Percentiles rank a stretch among this genome's conserved stretches.
These are phyloP conservation scores for Orthosia gothica DNA, from an alignment of 2,888 invertebrate genomes.

Conservation along the genomic window DNA sequence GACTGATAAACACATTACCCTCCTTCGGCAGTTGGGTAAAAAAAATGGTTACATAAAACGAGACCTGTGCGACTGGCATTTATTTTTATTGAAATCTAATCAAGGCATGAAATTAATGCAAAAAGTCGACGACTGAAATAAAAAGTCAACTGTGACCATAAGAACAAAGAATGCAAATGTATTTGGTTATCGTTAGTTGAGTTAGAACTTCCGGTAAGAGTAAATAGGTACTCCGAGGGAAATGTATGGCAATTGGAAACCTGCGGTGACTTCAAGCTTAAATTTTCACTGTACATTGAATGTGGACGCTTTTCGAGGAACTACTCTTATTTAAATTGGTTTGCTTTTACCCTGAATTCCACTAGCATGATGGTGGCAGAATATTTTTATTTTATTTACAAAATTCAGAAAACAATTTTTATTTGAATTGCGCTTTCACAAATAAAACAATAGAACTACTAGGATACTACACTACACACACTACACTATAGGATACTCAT, in stretches of 20 bases:
- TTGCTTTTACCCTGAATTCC: not conserved
- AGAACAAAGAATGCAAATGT: constrained; percentile 61
- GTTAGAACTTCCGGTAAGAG: constrained; percentile 16
- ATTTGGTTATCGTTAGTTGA: constrained; percentile 45
- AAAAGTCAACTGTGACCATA: too few species aligned
- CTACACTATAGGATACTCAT: too few species aligned
- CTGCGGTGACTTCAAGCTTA: constrained; percentile 20
- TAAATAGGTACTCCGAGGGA: constrained; percentile 36
- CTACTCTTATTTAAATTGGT: not conserved
- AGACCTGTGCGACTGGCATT: too few species aligned
- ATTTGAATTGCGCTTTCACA: too few species aligned
- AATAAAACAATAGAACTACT: too few species aligned
- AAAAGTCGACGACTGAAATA: too few species aligned
- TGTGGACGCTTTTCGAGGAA: not conserved
- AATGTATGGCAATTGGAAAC: constrained; percentile 54
- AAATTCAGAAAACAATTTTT: not conserved
- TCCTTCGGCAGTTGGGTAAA: too few species aligned
- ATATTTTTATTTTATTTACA: not conserved
- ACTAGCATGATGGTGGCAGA: not conserved
- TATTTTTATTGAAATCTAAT: too few species aligned
- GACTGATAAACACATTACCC: too few species aligned
- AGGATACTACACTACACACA: too few species aligned
- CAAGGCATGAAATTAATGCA: too few species aligned
- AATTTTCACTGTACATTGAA: constrained; percentile 13
- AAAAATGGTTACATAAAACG: too few species aligned